phyloP scores from a whole-genome alignment of 2,113 vertebrate species.

The Cephalopholis sonnerati region DNA sequence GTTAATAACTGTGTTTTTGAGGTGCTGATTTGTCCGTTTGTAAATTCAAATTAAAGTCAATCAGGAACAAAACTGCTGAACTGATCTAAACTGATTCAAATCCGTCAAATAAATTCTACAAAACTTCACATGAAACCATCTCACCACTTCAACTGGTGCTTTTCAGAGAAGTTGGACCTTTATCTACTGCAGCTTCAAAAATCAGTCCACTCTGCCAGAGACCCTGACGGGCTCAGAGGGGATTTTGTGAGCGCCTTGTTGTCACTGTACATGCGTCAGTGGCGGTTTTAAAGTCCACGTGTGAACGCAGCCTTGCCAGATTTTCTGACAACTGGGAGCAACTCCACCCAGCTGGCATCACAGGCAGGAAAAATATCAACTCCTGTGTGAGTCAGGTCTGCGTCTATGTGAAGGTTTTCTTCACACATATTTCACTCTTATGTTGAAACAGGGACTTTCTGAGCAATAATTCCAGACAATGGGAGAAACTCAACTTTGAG shows the following conservation, averaged over 20 bases:
- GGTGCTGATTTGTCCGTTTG: no score
- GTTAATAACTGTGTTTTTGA: no score
- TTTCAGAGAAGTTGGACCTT: background rate
- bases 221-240: no score
- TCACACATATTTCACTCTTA: background rate
- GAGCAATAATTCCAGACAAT: conserved; percentile 42
- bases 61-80: no score
- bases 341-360: conserved; percentile 4
- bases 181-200: no score
- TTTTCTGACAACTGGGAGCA: background rate
- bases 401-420: background rate
- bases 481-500: background rate
- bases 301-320: background rate
- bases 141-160: no score
- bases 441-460: background rate
- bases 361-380: background rate
- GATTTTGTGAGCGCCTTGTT: no score
- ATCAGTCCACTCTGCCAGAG: no score
- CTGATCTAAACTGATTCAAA: no score
- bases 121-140: no score
- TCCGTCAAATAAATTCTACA: no score
- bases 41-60: no score
- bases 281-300: background rate
- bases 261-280: background rate
- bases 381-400: background rate